Evolutionary conservation across 1,140 invertebrate genomes (phyloP).

Genomic region (Diachasma alloeum): DNA sequence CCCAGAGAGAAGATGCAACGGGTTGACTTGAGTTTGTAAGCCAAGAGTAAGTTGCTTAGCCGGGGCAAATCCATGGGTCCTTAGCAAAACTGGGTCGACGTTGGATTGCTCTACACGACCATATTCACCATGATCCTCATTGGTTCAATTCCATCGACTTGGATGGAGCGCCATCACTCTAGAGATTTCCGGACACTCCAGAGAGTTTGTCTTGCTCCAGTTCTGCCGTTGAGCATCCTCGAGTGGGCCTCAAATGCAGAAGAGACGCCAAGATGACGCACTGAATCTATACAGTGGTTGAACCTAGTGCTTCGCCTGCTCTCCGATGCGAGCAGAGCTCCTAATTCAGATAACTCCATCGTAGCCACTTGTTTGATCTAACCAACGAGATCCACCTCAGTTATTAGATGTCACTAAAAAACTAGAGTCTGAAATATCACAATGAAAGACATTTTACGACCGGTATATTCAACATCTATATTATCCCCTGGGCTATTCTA

Average conservation of each 20-base stretch:
- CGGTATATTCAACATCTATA: too few species aligned
- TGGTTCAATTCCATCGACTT: constrained; percentile 23
- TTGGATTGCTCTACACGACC: not conserved
- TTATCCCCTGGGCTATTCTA: too few species aligned
- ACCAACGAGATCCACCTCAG: too few species aligned
- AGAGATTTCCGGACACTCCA: constrained; percentile 16
- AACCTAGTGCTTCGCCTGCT: not conserved
- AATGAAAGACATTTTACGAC: too few species aligned
- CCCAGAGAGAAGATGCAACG: not conserved
- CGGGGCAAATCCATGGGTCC: not conserved
- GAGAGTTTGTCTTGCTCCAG: constrained; percentile 45
- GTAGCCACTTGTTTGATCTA: not conserved
- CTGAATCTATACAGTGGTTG: constrained; percentile 30
- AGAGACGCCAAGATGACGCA: constrained; percentile 32
- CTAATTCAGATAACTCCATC: not conserved
- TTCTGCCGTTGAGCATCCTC: constrained; percentile 39
- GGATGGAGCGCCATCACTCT: constrained; percentile 4
- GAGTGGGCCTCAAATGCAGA: constrained; percentile 24
- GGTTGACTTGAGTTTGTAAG: constrained; percentile 21
- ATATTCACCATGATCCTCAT: not conserved
- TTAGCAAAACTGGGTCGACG: constrained; percentile 19
- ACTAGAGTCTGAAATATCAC: too few species aligned
- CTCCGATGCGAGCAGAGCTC: not conserved
- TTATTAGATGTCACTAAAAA: too few species aligned
- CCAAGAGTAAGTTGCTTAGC: constrained; percentile 15